Conservation (phyloP, 2,888 invertebrate species). For the Leptopterna dolabrata region DNA sequence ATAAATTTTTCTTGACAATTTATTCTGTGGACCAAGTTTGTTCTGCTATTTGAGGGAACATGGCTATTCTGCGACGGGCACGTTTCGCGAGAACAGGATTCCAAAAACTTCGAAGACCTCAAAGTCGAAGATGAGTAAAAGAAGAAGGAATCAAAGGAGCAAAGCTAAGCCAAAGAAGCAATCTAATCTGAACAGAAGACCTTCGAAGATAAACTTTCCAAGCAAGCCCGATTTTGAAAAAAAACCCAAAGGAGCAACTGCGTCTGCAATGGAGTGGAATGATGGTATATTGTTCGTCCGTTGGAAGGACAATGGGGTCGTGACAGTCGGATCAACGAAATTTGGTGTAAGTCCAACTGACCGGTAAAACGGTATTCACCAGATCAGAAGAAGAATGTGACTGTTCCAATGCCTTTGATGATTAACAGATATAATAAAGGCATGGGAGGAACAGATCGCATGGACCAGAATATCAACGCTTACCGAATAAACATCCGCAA, state of each 20-base stretch:
- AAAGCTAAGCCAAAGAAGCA: background rate
- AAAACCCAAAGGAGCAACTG: background rate
- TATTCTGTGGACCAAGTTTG: too few relatives aligned
- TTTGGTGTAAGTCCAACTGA: slow-evolving; percentile 38
- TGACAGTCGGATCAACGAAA: slow-evolving; percentile 50
- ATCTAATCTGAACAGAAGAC: background rate
- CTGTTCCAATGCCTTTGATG: slow-evolving; percentile 42
- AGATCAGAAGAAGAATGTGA: slow-evolving; percentile 49
- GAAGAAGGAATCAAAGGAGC: background rate
- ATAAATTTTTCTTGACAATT: too few relatives aligned
- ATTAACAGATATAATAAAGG: slow-evolving; percentile 55
- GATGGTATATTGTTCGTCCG: slow-evolving; percentile 10
- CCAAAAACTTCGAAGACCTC: background rate
- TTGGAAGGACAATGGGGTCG: slow-evolving; percentile 39
- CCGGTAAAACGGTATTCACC: slow-evolving; percentile 44
- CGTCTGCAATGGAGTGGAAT: background rate
- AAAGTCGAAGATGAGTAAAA: too few relatives aligned
- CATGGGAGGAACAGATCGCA: slow-evolving; percentile 58
- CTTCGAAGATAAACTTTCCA: too few relatives aligned
- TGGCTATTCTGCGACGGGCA: background rate
- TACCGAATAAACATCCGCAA: slow-evolving; percentile 53
- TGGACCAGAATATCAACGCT: slow-evolving; percentile 57
- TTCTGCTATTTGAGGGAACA: too few relatives aligned
- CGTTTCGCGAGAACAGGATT: too few relatives aligned
- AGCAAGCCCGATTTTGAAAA: too few relatives aligned